phyloP scores from a whole-genome alignment of 2,113 vertebrate species.

The Bostrychus sinensis region DNA sequence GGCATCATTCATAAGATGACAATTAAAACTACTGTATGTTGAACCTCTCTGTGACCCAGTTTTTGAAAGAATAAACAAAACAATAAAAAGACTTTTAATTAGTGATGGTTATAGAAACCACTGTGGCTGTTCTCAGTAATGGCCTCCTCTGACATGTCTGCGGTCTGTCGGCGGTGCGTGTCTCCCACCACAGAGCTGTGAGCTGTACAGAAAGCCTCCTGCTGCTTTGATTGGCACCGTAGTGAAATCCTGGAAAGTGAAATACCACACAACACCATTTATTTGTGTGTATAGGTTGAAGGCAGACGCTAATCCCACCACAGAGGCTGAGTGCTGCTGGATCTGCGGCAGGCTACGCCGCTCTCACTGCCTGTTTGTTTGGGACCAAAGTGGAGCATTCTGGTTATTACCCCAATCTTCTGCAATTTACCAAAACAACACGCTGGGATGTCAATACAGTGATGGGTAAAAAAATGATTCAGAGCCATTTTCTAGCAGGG shows the following conservation, averaged over 20 bases:
- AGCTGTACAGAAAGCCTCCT: neutral
- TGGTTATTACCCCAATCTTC: conserved; percentile 5
- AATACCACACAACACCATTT: no score
- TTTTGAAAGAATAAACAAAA: no score
- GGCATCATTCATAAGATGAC: no score
- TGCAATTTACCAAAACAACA: conserved; percentile 12
- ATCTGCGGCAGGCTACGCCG: no score
- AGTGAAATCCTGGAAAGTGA: neutral
- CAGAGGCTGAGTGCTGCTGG: neutral
- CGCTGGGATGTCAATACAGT: neutral
- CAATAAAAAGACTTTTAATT: no score
- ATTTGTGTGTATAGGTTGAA: neutral
- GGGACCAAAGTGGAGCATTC: neutral
- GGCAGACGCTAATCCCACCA: neutral
- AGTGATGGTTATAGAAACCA: neutral
- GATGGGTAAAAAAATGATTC: neutral
- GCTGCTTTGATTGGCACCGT: neutral
- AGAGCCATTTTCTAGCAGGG: neutral
- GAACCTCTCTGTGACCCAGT: no score
- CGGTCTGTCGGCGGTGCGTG: neutral
- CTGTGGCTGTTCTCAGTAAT: neutral
- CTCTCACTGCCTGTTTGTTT: neutral
- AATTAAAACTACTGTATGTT: no score
- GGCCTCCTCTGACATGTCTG: neutral
- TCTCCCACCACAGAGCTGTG: neutral